phyloP scores from a whole-genome alignment of 2,888 invertebrate genomes.

The Julus scandinavius region DNA sequence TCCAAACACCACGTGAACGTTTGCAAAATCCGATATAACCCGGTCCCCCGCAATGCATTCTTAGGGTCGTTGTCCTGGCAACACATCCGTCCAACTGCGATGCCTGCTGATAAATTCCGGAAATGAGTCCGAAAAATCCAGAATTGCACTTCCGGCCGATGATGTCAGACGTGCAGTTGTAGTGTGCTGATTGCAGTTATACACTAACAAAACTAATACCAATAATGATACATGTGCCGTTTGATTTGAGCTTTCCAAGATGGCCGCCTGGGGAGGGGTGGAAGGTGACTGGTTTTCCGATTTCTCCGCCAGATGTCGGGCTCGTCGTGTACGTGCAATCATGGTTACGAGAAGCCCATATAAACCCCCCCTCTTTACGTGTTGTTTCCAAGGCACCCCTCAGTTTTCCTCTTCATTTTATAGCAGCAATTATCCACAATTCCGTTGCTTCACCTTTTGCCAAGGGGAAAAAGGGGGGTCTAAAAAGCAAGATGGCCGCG shows the following conservation, averaged over 20 bases:
- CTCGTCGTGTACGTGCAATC: not conserved
- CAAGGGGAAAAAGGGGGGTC: slow-evolving; percentile 49
- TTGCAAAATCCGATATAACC: no score
- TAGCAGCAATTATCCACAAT: slow-evolving; percentile 46
- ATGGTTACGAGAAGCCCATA: not conserved
- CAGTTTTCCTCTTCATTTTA: slow-evolving; percentile 46
- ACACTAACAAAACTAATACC: no score
- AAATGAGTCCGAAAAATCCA: not conserved
- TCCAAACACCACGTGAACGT: no score
- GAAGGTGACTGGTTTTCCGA: not conserved
- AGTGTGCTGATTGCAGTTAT: not conserved
- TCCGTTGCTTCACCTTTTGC: slow-evolving; percentile 51
- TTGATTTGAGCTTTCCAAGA: not conserved
- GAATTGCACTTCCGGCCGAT: not conserved
- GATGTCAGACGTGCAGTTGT: not conserved
- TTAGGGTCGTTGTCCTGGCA: not conserved
- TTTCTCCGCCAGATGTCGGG: slow-evolving; percentile 12
- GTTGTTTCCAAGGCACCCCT: slow-evolving; percentile 40
- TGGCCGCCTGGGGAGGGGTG: slow-evolving; percentile 8
- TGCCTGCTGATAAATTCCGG: not conserved
- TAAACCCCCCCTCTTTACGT: slow-evolving; percentile 46
- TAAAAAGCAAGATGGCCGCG: slow-evolving; percentile 23
- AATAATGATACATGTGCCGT: no score
- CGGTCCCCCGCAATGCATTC: no score
- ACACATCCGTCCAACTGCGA: not conserved